A percentile compares a stretch with the other conserved stretches of the same genome.
phyloP scores from a whole-genome alignment of 1,140 invertebrate species.

The Diachasma alloeum region DNA sequence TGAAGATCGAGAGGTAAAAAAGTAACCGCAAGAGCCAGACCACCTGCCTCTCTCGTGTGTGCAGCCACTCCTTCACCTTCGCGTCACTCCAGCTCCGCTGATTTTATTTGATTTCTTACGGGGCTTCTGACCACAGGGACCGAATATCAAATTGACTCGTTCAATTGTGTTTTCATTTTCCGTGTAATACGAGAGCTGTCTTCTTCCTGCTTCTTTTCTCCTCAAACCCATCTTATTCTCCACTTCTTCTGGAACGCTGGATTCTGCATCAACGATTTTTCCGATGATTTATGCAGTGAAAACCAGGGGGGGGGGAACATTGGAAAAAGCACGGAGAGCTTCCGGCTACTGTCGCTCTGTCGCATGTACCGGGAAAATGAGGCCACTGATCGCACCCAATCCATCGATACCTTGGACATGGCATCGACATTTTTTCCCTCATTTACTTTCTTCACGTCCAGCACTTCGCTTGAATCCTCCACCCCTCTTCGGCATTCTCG shows the following conservation, averaged over 20 bases:
- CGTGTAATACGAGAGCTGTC: not conserved
- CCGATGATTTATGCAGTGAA: not conserved
- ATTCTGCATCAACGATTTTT: not conserved
- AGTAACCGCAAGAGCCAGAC: not conserved
- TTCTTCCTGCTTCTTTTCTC: not conserved
- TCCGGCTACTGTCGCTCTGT: slow-evolving; percentile 1
- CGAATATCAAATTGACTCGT: not conserved
- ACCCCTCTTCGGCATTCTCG: not conserved
- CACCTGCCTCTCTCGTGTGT: not conserved
- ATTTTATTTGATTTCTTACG: not conserved
- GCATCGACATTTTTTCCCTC: slow-evolving; percentile 12
- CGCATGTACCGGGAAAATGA: slow-evolving; percentile 10
- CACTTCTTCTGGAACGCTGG: not conserved
- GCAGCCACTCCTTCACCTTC: not conserved
- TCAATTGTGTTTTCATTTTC: not conserved
- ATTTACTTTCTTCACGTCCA: slow-evolving; percentile 16
- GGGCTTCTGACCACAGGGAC: not conserved
- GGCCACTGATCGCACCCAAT: slow-evolving; percentile 15
- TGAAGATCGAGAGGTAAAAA: not conserved
- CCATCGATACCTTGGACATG: not conserved
- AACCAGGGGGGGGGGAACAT: not conserved
- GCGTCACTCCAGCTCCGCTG: not conserved
- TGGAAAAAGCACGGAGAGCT: not conserved
- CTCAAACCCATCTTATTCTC: not conserved
- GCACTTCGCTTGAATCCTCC: not conserved